These are phyloP conservation scores for Nephrotoma appendiculata DNA, from an alignment of 2,888 invertebrate genomes.

Conservation along the genomic window DNA sequence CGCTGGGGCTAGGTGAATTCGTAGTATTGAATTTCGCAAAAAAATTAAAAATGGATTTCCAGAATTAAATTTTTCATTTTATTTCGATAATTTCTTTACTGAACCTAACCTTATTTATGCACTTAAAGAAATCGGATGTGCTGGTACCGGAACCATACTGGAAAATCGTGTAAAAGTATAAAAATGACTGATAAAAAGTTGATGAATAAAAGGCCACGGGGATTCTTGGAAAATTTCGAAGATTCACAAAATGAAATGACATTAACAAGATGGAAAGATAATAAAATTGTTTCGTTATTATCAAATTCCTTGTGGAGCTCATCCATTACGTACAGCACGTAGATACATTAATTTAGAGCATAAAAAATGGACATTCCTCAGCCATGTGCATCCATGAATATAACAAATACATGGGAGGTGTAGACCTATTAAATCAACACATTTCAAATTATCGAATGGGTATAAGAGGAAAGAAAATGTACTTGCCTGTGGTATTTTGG, in stretches of 20 bases:
- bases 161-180: background rate
- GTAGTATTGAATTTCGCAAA: too few relatives aligned
- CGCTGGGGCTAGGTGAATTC: background rate
- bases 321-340: background rate
- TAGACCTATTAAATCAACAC: too few relatives aligned
- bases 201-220: background rate
- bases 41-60: background rate
- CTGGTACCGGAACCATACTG: background rate
- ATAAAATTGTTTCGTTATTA: background rate
- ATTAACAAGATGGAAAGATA: background rate
- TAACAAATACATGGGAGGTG: too few relatives aligned
- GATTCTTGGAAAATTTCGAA: background rate
- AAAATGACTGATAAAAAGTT: background rate
- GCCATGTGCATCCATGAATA: too few relatives aligned
- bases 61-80: background rate
- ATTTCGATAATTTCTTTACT: background rate
- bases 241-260: background rate
- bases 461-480: too few relatives aligned
- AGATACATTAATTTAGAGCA: too few relatives aligned
- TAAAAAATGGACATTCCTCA: too few relatives aligned
- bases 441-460: too few relatives aligned
- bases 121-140: background rate
- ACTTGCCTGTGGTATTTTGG: too few relatives aligned
- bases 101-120: background rate
- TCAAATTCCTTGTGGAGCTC: background rate